Evolutionary conservation across 2,888 invertebrate genomes (phyloP), one percentile per base, ranked within the genome.

Genomic region (Liposcelis brunnea): DNA sequence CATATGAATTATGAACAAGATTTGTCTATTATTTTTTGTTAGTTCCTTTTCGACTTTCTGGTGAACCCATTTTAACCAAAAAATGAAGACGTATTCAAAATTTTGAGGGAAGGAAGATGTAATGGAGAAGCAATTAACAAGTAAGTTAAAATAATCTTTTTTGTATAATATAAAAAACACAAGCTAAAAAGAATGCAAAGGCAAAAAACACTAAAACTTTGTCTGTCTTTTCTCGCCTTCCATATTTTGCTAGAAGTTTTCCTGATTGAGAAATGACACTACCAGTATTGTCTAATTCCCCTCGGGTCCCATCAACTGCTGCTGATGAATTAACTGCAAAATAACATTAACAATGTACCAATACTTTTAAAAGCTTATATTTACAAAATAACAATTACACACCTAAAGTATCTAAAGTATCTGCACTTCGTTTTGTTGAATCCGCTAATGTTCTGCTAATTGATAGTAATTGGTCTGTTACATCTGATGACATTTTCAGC

Each of bases 201-300:
- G 89, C 87, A 57, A 91, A 77, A 54, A 81, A 76, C 59, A 90
- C 73, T 7, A 97, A 70, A 47, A 93, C 75, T 70, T 93, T 94
- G 60, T 97, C 95, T 0, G 95, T 97, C 51, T 90, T 80, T 66
- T 97, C 95, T 32, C 95, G 70, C 45, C 94, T 69, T 2, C 89
- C 89, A 59, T 94, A 95, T 65, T 95, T 97, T 46, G 87, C 87
- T 37, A 97, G 66, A 7, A 97, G 68, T 61, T 90, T 91, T 52
- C 86, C 82, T 0, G 93, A 90, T 58, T 87, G 90, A 19, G 80
- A 72, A 53, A 94, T 90, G 18, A 81, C 79, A 50, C 86, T 82
- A 2, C 86, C 84, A 50, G 93, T 91, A 52, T 77, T 76, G 54
- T 81, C 77, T 32, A 93, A 66, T 61, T 94, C 94, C 50, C 80